Percentiles rank a stretch among this genome's conserved stretches.
These are phyloP conservation scores for Gephyroberyx darwinii DNA, from an alignment of 2,797 vertebrate species.

Conservation along the genomic window DNA sequence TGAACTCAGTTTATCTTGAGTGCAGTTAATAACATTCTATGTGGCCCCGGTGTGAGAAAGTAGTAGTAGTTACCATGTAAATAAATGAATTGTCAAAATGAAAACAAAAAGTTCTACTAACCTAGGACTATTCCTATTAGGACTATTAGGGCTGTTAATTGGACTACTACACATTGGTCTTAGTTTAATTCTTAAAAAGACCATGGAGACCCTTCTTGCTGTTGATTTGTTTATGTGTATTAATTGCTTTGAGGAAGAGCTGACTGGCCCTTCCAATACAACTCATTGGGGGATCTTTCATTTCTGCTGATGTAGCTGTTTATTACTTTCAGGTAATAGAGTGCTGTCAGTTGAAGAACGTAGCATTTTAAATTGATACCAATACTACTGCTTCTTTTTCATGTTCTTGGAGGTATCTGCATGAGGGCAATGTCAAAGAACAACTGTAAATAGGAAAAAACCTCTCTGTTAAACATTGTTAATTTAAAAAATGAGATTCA, in stretches of 20 bases:
- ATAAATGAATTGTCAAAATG: too few species aligned
- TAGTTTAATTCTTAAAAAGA: slow-evolving; percentile 20
- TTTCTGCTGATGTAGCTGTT: slow-evolving; percentile 50
- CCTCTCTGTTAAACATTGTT: too few species aligned
- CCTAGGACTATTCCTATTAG: not conserved
- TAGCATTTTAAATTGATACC: not conserved
- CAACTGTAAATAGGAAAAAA: too few species aligned
- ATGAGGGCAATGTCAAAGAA: too few species aligned
- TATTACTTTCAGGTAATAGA: slow-evolving; percentile 47
- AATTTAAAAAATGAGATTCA: too few species aligned
- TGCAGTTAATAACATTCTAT: not conserved
- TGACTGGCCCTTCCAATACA: slow-evolving; percentile 38
- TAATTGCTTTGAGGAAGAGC: slow-evolving; percentile 27
- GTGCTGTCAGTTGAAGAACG: slow-evolving; percentile 35
- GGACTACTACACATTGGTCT: not conserved
- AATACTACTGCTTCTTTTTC: too few species aligned
- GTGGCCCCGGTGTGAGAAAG: not conserved
- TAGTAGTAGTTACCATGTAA: too few species aligned
- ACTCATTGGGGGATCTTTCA: slow-evolving; percentile 17
- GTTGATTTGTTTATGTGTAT: slow-evolving; percentile 12
- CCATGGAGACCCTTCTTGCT: not conserved
- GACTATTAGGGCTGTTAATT: not conserved
- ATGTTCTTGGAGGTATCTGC: too few species aligned
- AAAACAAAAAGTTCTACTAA: not conserved
- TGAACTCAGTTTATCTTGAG: slow-evolving; percentile 8